phyloP scores from a whole-genome alignment of 2,113 vertebrate species.

The Acanthisitta chloris region DNA sequence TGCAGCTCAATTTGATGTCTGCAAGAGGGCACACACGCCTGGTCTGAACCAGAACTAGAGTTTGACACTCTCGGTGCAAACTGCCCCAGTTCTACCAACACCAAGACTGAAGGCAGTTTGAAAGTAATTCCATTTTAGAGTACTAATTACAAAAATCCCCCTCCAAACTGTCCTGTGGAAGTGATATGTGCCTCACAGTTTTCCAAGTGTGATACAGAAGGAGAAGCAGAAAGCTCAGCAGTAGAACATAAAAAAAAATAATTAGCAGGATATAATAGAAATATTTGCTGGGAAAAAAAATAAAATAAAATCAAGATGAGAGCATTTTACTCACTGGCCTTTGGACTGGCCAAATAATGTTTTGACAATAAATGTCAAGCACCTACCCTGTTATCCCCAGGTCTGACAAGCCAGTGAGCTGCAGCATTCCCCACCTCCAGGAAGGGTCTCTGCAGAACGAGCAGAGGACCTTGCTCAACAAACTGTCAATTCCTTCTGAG shows the following conservation, averaged over 20 bases:
- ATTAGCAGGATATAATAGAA: background rate
- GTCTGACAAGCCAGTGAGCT: background rate
- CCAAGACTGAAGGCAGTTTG: background rate
- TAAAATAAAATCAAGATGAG: background rate
- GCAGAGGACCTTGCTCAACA: background rate
- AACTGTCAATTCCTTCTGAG: background rate
- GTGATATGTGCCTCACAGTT: background rate
- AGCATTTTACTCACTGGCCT: background rate
- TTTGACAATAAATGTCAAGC: background rate
- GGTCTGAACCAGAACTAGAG: background rate
- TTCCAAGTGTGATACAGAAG: background rate
- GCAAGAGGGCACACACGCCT: background rate
- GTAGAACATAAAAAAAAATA: background rate
- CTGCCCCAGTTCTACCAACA: background rate
- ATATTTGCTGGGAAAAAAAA: background rate
- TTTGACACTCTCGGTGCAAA: background rate
- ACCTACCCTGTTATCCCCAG: background rate
- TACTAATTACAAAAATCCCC: background rate
- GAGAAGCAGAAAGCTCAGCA: background rate
- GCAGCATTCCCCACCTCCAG: background rate
- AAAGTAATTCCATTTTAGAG: background rate
- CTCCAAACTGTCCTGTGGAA: background rate
- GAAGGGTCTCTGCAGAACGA: background rate
- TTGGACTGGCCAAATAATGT: background rate
- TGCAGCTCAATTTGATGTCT: background rate